Conservation (phyloP, 1,140 invertebrate species). For the Drosophila willistoni region DNA sequence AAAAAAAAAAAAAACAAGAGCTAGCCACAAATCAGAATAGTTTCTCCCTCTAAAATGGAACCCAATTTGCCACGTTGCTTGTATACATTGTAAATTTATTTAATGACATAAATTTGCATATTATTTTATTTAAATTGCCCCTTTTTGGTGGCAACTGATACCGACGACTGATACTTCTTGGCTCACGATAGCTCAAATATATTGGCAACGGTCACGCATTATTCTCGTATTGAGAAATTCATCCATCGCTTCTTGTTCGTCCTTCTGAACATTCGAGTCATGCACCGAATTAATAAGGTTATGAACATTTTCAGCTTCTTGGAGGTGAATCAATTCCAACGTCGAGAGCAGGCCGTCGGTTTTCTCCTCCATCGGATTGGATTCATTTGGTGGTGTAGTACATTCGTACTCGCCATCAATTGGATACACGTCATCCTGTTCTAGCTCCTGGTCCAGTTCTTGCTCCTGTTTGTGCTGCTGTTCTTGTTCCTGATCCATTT, state of each 20-base stretch:
- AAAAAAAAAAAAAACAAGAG: neutral
- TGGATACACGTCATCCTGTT: too few species aligned
- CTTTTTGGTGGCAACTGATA: neutral
- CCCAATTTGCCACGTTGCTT: neutral
- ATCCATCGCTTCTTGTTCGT: neutral
- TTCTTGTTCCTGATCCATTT: too few species aligned
- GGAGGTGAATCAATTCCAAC: too few species aligned
- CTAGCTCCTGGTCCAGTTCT: too few species aligned
- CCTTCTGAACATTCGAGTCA: neutral
- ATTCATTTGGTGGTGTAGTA: too few species aligned
- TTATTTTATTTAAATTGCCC: neutral
- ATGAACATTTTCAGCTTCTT: too few species aligned
- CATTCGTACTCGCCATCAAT: too few species aligned
- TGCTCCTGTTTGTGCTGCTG: too few species aligned
- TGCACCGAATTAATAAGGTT: too few species aligned
- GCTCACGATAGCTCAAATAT: constrained; percentile 9
- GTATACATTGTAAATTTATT: neutral
- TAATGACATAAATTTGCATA: neutral
- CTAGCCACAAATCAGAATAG: too few species aligned
- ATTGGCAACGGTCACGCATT: constrained; percentile 4
- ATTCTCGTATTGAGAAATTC: neutral
- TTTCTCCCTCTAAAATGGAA: neutral
- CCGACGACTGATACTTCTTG: neutral
- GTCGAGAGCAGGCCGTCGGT: too few species aligned
- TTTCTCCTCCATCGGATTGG: too few species aligned